A percentile compares a stretch with the other conserved stretches of the same genome.
Conservation (phyloP, 2,113 vertebrate species). For the Mesoclemmys tuberculata region DNA sequence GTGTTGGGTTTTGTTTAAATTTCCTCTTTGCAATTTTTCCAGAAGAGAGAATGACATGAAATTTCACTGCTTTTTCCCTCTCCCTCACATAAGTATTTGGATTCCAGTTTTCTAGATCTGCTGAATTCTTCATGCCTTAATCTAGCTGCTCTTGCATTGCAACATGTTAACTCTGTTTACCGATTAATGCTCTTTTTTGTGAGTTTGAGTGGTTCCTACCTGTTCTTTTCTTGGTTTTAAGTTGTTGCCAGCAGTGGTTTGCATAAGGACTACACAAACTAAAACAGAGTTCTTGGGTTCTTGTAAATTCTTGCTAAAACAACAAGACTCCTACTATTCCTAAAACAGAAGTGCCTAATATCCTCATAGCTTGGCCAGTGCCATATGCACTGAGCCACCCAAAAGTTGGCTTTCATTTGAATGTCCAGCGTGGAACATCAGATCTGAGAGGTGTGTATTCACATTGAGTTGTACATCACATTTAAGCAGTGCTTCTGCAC, state of each 20-base stretch:
- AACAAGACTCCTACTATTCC: not conserved
- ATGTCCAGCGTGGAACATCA: not conserved
- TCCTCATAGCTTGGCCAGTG: fast-evolving
- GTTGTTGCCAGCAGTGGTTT: not conserved
- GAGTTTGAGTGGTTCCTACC: not conserved
- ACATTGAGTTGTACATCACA: not conserved
- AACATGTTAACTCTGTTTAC: not conserved
- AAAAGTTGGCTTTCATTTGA: not conserved
- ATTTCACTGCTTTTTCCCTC: not conserved
- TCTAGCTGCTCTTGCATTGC: not conserved
- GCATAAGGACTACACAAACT: not conserved
- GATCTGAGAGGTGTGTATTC: not conserved
- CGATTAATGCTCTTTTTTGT: not conserved
- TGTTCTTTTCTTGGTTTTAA: not conserved
- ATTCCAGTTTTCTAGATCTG: conserved; percentile 21
- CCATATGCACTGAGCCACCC: fast-evolving
- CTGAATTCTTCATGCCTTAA: not conserved
- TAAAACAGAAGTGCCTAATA: not conserved
- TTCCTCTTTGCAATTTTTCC: conserved; percentile 61
- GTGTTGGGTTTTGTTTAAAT: conserved; percentile 27
- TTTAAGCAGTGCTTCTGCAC: not conserved
- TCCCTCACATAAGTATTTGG: not conserved
- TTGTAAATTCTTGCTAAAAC: too few relatives aligned
- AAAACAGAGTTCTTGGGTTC: not conserved
- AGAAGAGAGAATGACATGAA: not conserved